Conservation (phyloP, 2,797 vertebrate species). For the Botia kubotai region DNA sequence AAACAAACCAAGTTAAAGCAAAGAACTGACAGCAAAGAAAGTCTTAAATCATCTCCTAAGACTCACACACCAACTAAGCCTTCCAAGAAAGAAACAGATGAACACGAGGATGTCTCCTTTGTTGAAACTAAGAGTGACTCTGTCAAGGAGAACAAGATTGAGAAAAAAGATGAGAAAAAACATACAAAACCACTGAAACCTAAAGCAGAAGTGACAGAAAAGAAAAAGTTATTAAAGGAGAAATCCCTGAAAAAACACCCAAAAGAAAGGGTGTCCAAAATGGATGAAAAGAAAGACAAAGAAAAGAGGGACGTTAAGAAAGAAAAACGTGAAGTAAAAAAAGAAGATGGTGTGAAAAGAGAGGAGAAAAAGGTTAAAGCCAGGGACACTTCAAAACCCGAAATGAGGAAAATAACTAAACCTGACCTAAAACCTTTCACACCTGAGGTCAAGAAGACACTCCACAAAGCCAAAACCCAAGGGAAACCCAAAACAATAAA, state of each 20-base stretch:
- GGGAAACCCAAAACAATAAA: conserved; percentile 86
- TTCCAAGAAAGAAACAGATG: conserved; percentile 84
- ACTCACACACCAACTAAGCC: conserved; percentile 78
- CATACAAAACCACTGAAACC: conserved; percentile 81
- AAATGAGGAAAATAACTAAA: conserved; percentile 89
- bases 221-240: conserved; percentile 91
- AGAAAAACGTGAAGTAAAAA: conserved; percentile 88
- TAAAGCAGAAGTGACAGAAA: conserved; percentile 88
- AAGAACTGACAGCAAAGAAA: conserved; percentile 97
- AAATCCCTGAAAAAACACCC: conserved; percentile 90
- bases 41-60: conserved; percentile 91
- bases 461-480: conserved; percentile 92
- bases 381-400: conserved; percentile 86
- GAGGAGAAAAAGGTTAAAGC: conserved; percentile 92
- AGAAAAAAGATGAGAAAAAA: conserved; percentile 86
- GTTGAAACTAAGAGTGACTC: conserved; percentile 86
- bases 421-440: conserved; percentile 95
- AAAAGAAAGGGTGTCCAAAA: conserved; percentile 91
- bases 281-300: conserved; percentile 97
- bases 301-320: conserved; percentile 96
- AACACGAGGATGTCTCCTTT: conserved; percentile 79
- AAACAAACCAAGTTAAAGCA: conserved; percentile 97
- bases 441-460: conserved; percentile 94
- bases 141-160: conserved; percentile 84
- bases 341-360: conserved; percentile 88